phyloP scores from a whole-genome alignment of 2,797 vertebrate genomes.

The Echeneis naucrates region DNA sequence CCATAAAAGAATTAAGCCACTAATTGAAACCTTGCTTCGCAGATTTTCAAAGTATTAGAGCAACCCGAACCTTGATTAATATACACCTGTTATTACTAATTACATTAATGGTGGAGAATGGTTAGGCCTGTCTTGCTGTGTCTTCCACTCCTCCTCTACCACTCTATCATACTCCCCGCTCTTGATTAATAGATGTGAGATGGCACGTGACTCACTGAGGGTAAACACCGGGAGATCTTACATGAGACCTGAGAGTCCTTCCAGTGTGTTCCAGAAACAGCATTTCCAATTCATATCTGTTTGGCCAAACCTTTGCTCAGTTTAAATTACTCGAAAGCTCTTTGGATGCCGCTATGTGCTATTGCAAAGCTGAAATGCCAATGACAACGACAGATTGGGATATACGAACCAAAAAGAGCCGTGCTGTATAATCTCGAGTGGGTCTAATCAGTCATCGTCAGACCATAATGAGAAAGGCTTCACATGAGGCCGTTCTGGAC shows the following conservation, averaged over 20 bases:
- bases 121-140: conserved; percentile 63
- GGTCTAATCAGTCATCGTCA: conserved; percentile 37
- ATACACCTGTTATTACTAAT: conserved; percentile 79
- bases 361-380: not conserved
- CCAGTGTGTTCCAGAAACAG: not conserved
- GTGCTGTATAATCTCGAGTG: conserved; percentile 22
- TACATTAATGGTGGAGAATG: conserved; percentile 69
- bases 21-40: conserved; percentile 71
- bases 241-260: conserved; percentile 22
- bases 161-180: conserved; percentile 51
- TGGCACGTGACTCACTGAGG: conserved; percentile 22
- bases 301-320: not conserved
- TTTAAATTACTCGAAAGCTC: not conserved
- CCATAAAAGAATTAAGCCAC: conserved; percentile 49
- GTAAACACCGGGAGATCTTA: conserved; percentile 45
- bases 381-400: not conserved
- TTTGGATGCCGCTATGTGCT: not conserved
- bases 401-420: not conserved
- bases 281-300: not conserved
- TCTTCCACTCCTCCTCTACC: conserved; percentile 57
- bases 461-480: conserved; percentile 36
- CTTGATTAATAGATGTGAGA: conserved; percentile 59
- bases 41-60: conserved; percentile 65
- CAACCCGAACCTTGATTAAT: conserved; percentile 70
- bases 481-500: conserved; percentile 27